Conservation (phyloP, 1,140 invertebrate species). For the Magallana angulata region DNA sequence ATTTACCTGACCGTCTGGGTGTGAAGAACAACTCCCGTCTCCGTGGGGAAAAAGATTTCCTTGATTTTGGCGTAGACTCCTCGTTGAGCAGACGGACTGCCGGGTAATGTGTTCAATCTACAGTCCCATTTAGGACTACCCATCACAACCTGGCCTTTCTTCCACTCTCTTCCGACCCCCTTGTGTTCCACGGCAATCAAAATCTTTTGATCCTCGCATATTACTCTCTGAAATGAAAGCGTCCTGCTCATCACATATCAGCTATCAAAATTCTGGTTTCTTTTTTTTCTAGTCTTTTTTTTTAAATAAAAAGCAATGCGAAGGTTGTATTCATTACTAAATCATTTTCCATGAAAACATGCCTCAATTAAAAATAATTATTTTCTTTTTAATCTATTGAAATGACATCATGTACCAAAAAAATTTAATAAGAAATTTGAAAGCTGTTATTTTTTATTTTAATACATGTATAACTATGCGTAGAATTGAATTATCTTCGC, state of each 20-base stretch:
- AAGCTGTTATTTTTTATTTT: no score
- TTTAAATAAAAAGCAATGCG: neutral
- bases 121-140: slow-evolving; percentile 58
- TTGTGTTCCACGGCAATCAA: slow-evolving; percentile 40
- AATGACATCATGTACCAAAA: no score
- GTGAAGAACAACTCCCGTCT: slow-evolving; percentile 46
- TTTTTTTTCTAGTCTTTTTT: neutral
- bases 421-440: no score
- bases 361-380: no score
- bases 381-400: no score
- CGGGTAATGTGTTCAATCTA: slow-evolving; percentile 33
- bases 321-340: no score
- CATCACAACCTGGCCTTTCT: slow-evolving; percentile 52
- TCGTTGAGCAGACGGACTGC: slow-evolving; percentile 15
- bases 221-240: slow-evolving; percentile 30
- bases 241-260: neutral
- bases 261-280: neutral
- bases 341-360: no score
- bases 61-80: slow-evolving; percentile 57
- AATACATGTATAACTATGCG: no score
- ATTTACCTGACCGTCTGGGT: slow-evolving; percentile 40
- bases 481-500: no score
- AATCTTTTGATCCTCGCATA: slow-evolving; percentile 45
- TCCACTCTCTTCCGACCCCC: slow-evolving; percentile 48
- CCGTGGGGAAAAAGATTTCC: slow-evolving; percentile 48